These are phyloP conservation scores for Micropoecilia bifurca DNA, from an alignment of 2,797 vertebrate genomes.

Conservation along the genomic window DNA sequence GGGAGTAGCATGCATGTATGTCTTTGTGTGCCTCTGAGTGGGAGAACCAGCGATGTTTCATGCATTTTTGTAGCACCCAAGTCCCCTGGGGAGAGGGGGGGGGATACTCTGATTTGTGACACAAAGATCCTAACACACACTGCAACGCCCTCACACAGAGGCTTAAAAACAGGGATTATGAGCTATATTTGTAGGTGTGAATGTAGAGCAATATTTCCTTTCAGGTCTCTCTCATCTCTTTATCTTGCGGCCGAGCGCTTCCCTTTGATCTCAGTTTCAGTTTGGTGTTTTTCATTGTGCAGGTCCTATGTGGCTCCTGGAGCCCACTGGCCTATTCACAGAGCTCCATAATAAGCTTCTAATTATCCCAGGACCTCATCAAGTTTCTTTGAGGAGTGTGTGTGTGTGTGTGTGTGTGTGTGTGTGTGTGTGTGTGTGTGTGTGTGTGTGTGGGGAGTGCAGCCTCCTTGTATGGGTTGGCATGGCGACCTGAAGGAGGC, in stretches of 20 bases:
- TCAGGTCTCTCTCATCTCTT: conserved; percentile 36
- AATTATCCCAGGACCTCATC: conserved; percentile 79
- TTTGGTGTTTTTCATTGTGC: conserved; percentile 57
- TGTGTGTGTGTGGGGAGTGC: too few relatives aligned
- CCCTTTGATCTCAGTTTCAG: conserved; percentile 63
- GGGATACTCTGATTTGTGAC: conserved; percentile 34
- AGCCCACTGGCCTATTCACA: conserved; percentile 60
- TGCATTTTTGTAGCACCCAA: conserved; percentile 53
- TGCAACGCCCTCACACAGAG: conserved; percentile 22
- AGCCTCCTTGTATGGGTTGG: conserved; percentile 65
- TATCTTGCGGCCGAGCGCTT: conserved; percentile 44
- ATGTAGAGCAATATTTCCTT: conserved; percentile 52
- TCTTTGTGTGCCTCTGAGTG: conserved; percentile 19
- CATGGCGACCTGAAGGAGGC: conserved; percentile 73
- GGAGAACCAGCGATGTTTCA: conserved; percentile 38
- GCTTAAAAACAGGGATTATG: conserved; percentile 66
- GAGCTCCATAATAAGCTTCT: conserved; percentile 72
- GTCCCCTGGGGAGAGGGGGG: conserved; percentile 31
- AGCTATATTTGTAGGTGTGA: conserved; percentile 70
- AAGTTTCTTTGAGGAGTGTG: conserved; percentile 47
- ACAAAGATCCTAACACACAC: conserved; percentile 34
- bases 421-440: too few relatives aligned
- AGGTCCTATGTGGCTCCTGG: conserved; percentile 55
- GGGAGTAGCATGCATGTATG: conserved; percentile 19
- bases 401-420: too few relatives aligned